Evolutionary conservation across 1,140 invertebrate species (phyloP).

Genomic region (Pantala flavescens): DNA sequence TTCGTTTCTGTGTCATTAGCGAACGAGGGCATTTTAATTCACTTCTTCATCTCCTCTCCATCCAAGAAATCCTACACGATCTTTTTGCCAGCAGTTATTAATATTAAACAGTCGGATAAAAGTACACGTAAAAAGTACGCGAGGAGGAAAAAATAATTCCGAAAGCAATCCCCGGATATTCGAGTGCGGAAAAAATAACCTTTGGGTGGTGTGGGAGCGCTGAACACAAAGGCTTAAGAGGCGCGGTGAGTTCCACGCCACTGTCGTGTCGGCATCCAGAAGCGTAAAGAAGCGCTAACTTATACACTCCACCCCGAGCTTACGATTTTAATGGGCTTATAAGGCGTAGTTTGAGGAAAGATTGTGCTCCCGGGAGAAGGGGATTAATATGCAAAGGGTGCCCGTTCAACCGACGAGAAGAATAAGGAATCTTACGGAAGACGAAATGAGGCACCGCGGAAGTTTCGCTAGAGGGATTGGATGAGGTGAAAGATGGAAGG

Average conservation of each 20-base stretch:
- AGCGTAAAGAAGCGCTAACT: constrained; percentile 8
- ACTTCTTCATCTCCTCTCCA: no score
- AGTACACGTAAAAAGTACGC: no score
- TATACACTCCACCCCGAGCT: neutral
- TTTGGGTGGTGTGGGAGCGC: neutral
- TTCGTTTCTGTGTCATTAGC: no score
- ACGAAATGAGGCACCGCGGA: neutral
- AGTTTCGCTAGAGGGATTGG: neutral
- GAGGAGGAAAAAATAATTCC: neutral
- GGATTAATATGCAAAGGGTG: constrained; percentile 9
- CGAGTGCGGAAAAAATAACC: neutral
- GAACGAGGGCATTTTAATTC: no score
- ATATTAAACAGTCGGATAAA: no score
- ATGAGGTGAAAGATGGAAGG: neutral
- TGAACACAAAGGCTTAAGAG: neutral
- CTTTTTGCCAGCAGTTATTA: no score
- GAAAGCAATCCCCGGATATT: neutral
- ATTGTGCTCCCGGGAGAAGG: neutral
- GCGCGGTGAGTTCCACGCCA: neutral
- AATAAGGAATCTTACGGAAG: constrained; percentile 2
- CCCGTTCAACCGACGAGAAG: neutral
- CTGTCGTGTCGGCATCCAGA: constrained; percentile 4
- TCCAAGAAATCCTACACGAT: no score
- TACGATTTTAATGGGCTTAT: constrained; percentile 4
- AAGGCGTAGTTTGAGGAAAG: constrained; percentile 1